These are phyloP conservation scores for Odontomachus brunneus DNA, from an alignment of 1,140 invertebrate genomes.

Conservation along the genomic window DNA sequence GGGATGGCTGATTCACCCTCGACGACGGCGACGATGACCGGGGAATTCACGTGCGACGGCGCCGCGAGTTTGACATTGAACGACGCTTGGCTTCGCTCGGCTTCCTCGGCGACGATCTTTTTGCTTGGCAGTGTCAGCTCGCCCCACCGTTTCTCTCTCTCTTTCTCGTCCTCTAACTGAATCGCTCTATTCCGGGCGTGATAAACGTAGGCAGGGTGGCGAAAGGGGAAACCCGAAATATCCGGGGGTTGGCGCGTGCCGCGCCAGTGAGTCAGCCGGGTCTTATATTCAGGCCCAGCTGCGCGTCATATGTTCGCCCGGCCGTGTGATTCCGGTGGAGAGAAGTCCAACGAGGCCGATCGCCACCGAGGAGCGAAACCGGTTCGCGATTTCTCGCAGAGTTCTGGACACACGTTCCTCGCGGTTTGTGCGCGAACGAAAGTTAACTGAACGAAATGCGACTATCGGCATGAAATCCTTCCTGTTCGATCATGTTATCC, in stretches of 20 bases:
- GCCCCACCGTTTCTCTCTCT: background rate
- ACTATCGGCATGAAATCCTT: no score
- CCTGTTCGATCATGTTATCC: no score
- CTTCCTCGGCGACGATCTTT: background rate
- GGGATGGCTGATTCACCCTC: slow-evolving; percentile 66
- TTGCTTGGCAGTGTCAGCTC: background rate
- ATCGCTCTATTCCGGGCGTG: slow-evolving; percentile 34
- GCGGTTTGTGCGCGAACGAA: no score
- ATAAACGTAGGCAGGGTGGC: background rate
- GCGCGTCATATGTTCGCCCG: slow-evolving; percentile 63
- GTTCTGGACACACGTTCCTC: no score
- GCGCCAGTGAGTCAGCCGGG: slow-evolving; percentile 58
- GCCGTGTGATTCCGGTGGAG: slow-evolving; percentile 9
- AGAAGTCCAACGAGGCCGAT: background rate
- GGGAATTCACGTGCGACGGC: slow-evolving; percentile 55
- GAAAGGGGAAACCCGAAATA: slow-evolving; percentile 3
- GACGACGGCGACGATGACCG: background rate
- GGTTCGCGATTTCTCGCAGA: background rate
- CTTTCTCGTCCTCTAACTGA: background rate
- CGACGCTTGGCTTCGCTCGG: background rate
- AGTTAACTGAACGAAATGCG: no score
- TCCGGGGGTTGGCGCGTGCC: slow-evolving; percentile 55
- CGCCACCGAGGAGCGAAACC: background rate
- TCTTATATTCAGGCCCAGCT: slow-evolving; percentile 59
- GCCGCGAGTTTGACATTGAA: slow-evolving; percentile 25